These are phyloP conservation scores for Pogonophryne albipinna DNA, from an alignment of 2,797 vertebrate species.

Conservation along the genomic window DNA sequence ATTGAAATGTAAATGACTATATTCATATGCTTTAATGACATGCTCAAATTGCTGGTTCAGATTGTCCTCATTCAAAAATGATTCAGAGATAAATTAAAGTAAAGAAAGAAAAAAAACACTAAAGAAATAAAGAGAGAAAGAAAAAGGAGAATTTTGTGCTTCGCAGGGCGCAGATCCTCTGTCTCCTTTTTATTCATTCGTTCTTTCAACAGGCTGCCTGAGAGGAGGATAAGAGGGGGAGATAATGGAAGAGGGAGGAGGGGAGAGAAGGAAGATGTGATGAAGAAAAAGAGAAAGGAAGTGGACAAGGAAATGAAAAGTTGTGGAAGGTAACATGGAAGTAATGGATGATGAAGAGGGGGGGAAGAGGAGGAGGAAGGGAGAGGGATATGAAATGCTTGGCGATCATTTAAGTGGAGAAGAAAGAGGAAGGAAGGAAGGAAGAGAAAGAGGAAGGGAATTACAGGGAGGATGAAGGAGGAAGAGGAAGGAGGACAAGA, in stretches of 20 bases:
- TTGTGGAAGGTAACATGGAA: neutral
- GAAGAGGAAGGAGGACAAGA: neutral
- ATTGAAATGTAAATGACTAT: neutral
- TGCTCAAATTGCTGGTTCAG: no score
- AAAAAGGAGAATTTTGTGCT: neutral
- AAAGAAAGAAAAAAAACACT: no score
- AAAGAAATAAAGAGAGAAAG: no score
- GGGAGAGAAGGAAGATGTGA: neutral
- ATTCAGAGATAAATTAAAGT: neutral
- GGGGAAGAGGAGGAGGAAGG: neutral
- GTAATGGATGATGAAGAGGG: neutral
- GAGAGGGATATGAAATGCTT: no score
- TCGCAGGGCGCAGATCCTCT: neutral
- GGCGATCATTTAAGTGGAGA: neutral
- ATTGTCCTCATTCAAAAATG: neutral
- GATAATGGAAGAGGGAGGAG: constrained; percentile 8
- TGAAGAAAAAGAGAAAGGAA: neutral
- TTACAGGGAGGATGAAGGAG: neutral
- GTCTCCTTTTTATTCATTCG: neutral
- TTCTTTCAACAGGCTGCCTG: constrained; percentile 42
- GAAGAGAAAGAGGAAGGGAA: neutral
- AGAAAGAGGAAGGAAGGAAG: neutral
- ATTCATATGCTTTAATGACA: neutral
- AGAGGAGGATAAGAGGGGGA: neutral
- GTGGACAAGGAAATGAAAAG: neutral